Percentiles rank a stretch among this genome's conserved stretches.
Conservation (phyloP, 2,797 vertebrate species). For the Lerista edwardsae region DNA sequence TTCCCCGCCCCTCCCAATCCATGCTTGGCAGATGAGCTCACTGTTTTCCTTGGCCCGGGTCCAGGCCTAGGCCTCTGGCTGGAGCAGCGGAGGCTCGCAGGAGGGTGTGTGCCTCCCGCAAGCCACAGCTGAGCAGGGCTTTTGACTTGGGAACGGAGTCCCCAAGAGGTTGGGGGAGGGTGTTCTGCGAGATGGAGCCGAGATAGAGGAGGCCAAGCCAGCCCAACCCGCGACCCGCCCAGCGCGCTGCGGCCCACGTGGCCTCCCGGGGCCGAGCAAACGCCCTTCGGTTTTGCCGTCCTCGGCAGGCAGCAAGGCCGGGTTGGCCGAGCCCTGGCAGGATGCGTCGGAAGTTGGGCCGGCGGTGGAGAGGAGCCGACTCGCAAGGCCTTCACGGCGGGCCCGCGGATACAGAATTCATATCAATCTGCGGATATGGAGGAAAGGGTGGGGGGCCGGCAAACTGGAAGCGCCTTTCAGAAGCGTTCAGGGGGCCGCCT, state of each 20-base stretch:
- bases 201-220: neutral
- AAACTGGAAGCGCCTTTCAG: too few species aligned
- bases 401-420: too few species aligned
- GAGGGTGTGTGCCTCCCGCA: neutral
- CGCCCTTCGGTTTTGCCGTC: neutral
- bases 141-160: fast-evolving
- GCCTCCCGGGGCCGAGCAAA: neutral
- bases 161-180: neutral
- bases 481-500: too few species aligned
- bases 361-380: neutral
- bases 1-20: slow-evolving; percentile 25
- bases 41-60: slow-evolving; percentile 70
- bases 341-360: neutral
- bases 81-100: slow-evolving; percentile 15
- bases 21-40: slow-evolving; percentile 71
- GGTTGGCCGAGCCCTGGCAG: neutral
- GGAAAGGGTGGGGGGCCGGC: too few species aligned
- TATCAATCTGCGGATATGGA: too few species aligned
- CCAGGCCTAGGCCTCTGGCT: slow-evolving; percentile 52
- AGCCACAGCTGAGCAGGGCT: neutral
- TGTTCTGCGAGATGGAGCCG: too few species aligned
- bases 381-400: neutral
- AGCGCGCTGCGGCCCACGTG: neutral
- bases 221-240: neutral
- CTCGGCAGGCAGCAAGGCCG: neutral